These are phyloP conservation scores for Delichon dasypus DNA, from an alignment of 2,797 vertebrate species.

Conservation along the genomic window DNA sequence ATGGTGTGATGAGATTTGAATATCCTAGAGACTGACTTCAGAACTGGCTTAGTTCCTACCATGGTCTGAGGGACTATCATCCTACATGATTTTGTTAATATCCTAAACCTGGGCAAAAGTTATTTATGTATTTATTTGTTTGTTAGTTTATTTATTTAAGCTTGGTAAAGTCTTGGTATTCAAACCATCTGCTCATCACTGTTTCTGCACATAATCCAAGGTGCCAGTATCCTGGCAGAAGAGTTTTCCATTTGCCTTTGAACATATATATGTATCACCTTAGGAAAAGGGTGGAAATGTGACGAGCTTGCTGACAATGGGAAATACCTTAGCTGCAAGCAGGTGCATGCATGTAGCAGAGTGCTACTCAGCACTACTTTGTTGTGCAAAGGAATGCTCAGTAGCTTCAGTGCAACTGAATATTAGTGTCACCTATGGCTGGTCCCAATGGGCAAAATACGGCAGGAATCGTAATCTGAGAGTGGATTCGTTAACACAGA, in stretches of 20 bases:
- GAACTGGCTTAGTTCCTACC: neutral
- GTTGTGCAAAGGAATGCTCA: neutral
- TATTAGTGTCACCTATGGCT: neutral
- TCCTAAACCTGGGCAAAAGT: neutral
- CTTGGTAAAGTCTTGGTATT: neutral
- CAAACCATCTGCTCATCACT: neutral
- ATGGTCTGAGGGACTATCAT: neutral
- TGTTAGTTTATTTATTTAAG: neutral
- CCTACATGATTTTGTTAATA: neutral
- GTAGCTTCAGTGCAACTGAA: neutral
- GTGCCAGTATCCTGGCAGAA: neutral
- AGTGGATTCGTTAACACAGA: neutral
- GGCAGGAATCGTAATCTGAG: neutral
- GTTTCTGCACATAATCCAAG: neutral
- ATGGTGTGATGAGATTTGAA: neutral
- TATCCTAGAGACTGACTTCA: neutral
- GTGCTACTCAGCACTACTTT: neutral
- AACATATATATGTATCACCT: neutral
- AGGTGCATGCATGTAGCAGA: fast-evolving
- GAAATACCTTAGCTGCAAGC: neutral
- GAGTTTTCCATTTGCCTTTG: neutral
- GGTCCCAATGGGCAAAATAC: neutral
- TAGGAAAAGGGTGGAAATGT: neutral
- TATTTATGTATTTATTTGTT: too few species aligned
- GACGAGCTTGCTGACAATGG: neutral